Percentiles rank a stretch among this genome's conserved stretches.
Evolutionary conservation across 1,140 invertebrate species (phyloP).

Genomic region (Eurosta solidaginis): DNA sequence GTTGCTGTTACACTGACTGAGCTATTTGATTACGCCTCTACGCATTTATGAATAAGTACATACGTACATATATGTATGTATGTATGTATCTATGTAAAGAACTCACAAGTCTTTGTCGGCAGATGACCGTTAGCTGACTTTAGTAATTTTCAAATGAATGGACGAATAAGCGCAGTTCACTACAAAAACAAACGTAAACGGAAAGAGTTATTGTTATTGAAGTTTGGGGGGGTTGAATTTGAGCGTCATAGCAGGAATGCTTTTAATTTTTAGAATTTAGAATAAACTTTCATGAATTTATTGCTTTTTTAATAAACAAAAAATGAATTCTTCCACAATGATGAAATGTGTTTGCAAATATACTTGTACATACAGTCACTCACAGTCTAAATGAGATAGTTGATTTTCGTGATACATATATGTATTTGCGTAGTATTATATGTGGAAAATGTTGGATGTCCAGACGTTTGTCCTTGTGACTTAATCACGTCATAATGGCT

Average conservation of each 20-base stretch:
- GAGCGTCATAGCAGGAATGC: constrained; percentile 1
- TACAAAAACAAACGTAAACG: background rate
- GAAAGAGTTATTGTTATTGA: background rate
- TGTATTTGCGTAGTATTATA: too few species aligned
- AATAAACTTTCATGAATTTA: constrained; percentile 59
- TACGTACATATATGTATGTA: too few species aligned
- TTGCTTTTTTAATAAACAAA: constrained; percentile 59
- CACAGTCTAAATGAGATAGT: too few species aligned
- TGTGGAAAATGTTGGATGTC: too few species aligned
- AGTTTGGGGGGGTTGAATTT: background rate
- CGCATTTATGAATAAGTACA: background rate
- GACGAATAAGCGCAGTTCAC: background rate
- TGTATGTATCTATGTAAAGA: too few species aligned
- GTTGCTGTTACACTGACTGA: background rate
- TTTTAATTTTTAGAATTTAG: constrained; percentile 35
- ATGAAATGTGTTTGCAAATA: background rate
- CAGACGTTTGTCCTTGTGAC: too few species aligned
- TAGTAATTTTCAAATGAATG: constrained; percentile 10
- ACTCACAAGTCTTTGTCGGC: too few species aligned
- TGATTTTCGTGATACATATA: too few species aligned
- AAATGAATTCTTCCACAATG: constrained; percentile 1
- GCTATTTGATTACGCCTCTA: background rate
- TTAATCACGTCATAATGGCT: too few species aligned
- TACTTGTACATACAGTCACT: too few species aligned
- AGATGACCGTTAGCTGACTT: constrained; percentile 19